Evolutionary conservation across 1,140 invertebrate genomes (phyloP), one percentile per base, ranked within the genome.

Genomic region (Leptestheria dahalacensis): DNA sequence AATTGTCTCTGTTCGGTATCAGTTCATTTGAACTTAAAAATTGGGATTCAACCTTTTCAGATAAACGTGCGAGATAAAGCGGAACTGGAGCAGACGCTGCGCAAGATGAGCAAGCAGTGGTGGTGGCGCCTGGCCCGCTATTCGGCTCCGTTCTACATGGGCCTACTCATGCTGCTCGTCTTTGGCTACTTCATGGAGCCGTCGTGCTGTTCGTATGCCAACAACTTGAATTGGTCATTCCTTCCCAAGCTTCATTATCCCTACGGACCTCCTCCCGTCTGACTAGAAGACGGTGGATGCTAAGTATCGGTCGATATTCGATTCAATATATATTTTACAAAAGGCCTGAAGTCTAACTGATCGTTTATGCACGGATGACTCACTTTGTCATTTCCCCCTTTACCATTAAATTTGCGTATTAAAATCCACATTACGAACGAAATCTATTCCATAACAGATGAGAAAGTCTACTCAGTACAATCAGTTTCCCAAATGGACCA

Each of bases 171-270:
- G 1, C 74, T 92, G 3, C 78, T 89, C 48, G 84, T 86, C 60
- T 79, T 88, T 24, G 85, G 85, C 2, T 91, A 84, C 71, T 75
- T 90, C 12, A 75, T 91, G 62, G 88, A 91, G 66, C 81, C 84
- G 2, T 78, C 84, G 41, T 91, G 88, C 69, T 91, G 88, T 71
- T 88, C 92, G 69, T 79, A 83, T 12, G 77, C 88, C 59, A 89
- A 91, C 73, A 88, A 85, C 56, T 78, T 91, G 61, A 83, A 82
- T 25, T 76, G 86, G 65, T 88, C 85, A 1, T 74, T 92, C 21
- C 83, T 84, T 2, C 88, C 88, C 1, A 87, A 91, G 67, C 72
- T 93, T 59, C 80, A 85, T 51, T 91, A 91, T 65, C 79, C 89
- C 6, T 79, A 82, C 49, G 88, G 89, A 62, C 87, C 88, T 20